Evolutionary conservation across 2,797 vertebrate genomes (phyloP).

Genomic region (Okamejei kenojei): DNA sequence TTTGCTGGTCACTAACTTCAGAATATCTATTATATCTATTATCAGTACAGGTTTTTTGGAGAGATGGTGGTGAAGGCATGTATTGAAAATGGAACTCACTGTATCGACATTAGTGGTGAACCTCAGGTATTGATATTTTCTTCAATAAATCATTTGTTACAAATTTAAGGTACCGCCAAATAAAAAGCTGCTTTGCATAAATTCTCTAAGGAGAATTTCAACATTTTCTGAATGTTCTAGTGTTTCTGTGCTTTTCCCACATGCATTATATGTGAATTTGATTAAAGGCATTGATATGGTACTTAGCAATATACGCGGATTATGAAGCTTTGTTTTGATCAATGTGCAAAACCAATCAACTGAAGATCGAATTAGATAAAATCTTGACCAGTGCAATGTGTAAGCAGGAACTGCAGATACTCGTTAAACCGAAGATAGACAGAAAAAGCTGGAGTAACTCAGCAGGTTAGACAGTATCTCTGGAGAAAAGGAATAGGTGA

Average conservation of each 20-base stretch:
- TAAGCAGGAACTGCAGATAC: too few species aligned
- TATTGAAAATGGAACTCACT: constrained; percentile 84
- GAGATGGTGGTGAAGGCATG: constrained; percentile 84
- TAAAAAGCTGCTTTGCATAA: neutral
- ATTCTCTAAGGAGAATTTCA: neutral
- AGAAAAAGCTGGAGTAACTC: too few species aligned
- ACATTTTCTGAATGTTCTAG: neutral
- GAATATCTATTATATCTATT: constrained; percentile 38
- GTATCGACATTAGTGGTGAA: constrained; percentile 83
- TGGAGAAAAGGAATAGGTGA: too few species aligned
- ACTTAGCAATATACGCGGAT: too few species aligned
- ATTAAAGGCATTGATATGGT: neutral
- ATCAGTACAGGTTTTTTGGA: constrained; percentile 81
- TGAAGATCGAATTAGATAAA: neutral
- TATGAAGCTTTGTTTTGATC: neutral
- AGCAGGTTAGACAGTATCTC: too few species aligned
- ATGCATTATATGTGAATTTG: neutral
- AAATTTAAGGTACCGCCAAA: too few species aligned
- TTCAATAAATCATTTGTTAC: neutral
- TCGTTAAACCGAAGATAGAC: too few species aligned
- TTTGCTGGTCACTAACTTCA: neutral
- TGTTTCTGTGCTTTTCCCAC: neutral
- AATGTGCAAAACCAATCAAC: neutral
- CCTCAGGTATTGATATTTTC: constrained; percentile 71
- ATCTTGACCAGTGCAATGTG: neutral